phyloP scores from a whole-genome alignment of 2,888 invertebrate species.

The Trissoscelio sp. region DNA sequence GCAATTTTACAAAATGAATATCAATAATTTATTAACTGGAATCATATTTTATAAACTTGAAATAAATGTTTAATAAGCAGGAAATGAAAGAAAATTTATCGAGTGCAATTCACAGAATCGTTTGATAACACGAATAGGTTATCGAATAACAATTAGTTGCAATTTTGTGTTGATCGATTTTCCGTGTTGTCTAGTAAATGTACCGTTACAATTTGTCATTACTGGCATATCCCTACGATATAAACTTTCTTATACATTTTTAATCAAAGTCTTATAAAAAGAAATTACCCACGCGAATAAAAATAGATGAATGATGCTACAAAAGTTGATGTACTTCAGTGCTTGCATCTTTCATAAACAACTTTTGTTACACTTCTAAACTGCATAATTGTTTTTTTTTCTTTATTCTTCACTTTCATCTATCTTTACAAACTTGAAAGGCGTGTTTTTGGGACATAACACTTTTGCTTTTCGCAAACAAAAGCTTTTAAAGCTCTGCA shows the following conservation, averaged over 20 bases:
- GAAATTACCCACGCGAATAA: not conserved
- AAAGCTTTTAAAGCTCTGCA: too few species aligned
- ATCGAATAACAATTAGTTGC: slow-evolving; percentile 5
- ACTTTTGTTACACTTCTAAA: too few species aligned
- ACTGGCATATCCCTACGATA: not conserved
- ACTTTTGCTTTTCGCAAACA: too few species aligned
- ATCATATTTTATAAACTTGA: too few species aligned
- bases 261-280: slow-evolving; percentile 3
- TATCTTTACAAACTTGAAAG: too few species aligned
- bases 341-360: too few species aligned
- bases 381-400: too few species aligned
- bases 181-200: not conserved
- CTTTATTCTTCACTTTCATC: too few species aligned
- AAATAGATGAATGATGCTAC: not conserved
- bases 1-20: too few species aligned
- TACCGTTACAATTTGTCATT: not conserved
- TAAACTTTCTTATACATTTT: not conserved
- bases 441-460: too few species aligned
- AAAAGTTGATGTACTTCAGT: not conserved
- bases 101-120: not conserved
- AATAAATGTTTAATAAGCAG: too few species aligned
- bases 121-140: slow-evolving; percentile 1
- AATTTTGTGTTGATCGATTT: slow-evolving; percentile 5
- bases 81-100: not conserved
- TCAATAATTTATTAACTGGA: too few species aligned